These are phyloP conservation scores for Macaria notata DNA, from an alignment of 2,888 invertebrate genomes.

Conservation along the genomic window DNA sequence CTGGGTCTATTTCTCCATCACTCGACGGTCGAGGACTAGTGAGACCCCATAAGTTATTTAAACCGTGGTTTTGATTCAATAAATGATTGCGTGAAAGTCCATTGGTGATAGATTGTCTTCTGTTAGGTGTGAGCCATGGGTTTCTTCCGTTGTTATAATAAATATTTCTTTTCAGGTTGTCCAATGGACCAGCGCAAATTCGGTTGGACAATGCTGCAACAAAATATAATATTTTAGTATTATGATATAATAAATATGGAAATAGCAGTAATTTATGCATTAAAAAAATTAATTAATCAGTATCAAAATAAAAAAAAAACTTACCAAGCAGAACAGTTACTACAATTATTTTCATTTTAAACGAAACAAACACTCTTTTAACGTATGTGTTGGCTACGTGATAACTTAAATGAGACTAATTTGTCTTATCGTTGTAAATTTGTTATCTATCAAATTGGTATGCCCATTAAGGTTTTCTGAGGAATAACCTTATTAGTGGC, in stretches of 20 bases:
- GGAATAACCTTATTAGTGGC: too few species aligned
- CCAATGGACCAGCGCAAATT: background rate
- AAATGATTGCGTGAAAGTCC: background rate
- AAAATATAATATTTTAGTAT: too few species aligned
- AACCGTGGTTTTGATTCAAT: slow-evolving; percentile 3
- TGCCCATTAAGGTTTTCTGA: too few species aligned
- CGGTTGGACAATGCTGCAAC: too few species aligned
- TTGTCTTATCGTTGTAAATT: too few species aligned
- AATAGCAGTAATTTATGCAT: background rate
- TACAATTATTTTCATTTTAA: slow-evolving; percentile 1
- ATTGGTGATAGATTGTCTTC: background rate
- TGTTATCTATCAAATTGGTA: too few species aligned
- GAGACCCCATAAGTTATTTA: background rate
- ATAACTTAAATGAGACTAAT: too few species aligned
- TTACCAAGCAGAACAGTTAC: background rate
- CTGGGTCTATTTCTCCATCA: slow-evolving; percentile 18
- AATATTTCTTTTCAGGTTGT: background rate
- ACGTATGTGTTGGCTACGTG: too few species aligned
- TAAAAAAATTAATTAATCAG: background rate
- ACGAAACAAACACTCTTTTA: too few species aligned
- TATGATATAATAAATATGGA: too few species aligned
- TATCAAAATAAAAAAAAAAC: background rate
- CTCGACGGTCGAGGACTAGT: too few species aligned
- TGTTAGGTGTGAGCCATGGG: background rate
- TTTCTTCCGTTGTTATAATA: background rate